phyloP scores from a whole-genome alignment of 2,888 invertebrate species.

The Brenthis ino region DNA sequence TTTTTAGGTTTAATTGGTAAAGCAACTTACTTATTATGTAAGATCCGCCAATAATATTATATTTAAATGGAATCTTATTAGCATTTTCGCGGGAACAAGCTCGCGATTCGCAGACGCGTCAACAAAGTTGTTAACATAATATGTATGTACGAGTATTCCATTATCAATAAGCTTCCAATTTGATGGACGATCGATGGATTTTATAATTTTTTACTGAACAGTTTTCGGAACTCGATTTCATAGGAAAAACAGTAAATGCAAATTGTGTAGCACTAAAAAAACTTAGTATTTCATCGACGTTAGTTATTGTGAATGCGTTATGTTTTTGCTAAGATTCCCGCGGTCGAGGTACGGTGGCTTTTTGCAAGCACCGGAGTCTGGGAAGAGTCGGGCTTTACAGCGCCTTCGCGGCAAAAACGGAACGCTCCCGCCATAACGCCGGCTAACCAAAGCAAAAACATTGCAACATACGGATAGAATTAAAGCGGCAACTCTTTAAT shows the following conservation, averaged over 20 bases:
- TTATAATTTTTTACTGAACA: slow-evolving; percentile 29
- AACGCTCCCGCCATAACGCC: slow-evolving; percentile 67
- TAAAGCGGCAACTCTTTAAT: slow-evolving; percentile 80
- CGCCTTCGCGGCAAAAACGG: slow-evolving; percentile 58
- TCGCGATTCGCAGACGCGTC: no score
- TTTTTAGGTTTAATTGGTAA: no score
- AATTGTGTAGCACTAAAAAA: slow-evolving; percentile 71
- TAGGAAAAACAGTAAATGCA: slow-evolving; percentile 61
- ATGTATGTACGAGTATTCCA: background rate
- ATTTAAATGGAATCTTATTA: no score
- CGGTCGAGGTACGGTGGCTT: slow-evolving; percentile 50
- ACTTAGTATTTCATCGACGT: slow-evolving; percentile 79
- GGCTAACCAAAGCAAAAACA: slow-evolving; percentile 64
- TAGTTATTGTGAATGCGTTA: slow-evolving; percentile 73
- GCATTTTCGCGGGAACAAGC: no score
- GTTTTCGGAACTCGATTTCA: slow-evolving; percentile 44
- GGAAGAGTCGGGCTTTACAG: slow-evolving; percentile 64
- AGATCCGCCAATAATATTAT: no score
- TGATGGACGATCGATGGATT: background rate
- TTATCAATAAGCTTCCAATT: background rate
- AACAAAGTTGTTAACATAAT: no score
- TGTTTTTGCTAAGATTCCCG: slow-evolving; percentile 58
- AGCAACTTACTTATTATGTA: no score
- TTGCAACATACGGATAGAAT: slow-evolving; percentile 75
- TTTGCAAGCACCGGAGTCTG: slow-evolving; percentile 69